Conservation (phyloP, 2,113 vertebrate species). For the Anhinga rufa region DNA sequence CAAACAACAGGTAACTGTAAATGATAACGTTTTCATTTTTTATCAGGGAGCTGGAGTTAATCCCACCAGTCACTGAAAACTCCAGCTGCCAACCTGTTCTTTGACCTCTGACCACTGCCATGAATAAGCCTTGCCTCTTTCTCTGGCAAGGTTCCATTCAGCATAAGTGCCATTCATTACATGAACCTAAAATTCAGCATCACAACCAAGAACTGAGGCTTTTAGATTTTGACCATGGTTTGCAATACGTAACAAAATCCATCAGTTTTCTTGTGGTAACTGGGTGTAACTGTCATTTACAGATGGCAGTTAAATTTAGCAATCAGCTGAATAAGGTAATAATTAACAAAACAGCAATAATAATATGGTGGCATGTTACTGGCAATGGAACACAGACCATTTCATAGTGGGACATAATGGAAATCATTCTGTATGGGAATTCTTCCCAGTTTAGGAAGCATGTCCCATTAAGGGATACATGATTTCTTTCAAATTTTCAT, state of each 20-base stretch:
- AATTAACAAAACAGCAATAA: background rate
- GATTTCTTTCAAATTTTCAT: background rate
- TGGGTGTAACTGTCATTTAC: background rate
- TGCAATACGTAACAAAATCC: background rate
- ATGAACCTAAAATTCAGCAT: background rate
- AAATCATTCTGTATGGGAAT: background rate
- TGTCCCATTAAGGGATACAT: background rate
- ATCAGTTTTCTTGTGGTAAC: background rate
- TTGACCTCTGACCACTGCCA: background rate
- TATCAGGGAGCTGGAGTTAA: background rate
- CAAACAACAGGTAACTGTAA: background rate
- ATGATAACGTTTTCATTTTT: background rate
- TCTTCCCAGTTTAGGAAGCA: background rate
- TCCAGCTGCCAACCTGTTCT: background rate
- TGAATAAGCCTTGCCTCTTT: background rate
- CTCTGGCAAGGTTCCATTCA: background rate
- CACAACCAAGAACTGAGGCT: background rate
- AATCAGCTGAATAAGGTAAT: background rate
- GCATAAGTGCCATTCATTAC: background rate
- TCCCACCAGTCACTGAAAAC: background rate
- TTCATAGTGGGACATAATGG: background rate
- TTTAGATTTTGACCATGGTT: background rate
- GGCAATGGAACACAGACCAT: background rate
- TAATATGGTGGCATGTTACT: background rate
- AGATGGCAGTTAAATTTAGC: background rate